These are phyloP conservation scores for Tipula lateralis DNA, from an alignment of 2,888 invertebrate species.

Conservation along the genomic window DNA sequence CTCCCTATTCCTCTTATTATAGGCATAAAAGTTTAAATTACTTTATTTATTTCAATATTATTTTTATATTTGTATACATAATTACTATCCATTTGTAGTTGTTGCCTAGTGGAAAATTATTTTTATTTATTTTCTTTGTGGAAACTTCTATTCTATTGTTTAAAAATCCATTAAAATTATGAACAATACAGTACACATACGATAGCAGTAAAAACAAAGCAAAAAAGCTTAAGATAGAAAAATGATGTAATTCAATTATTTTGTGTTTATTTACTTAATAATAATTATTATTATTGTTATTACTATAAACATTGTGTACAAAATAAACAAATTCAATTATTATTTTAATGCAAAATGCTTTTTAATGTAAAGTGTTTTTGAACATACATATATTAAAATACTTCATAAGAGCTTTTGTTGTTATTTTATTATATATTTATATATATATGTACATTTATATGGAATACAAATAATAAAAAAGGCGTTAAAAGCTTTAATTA, in stretches of 20 bases:
- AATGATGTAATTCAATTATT: not conserved
- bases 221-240: not conserved
- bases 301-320: not conserved
- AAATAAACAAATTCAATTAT: not conserved
- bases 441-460: not conserved
- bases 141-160: not conserved
- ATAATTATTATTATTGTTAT: not conserved
- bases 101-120: not conserved
- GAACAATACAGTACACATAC: not conserved
- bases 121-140: not conserved
- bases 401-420: too few relatives aligned
- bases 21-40: not conserved
- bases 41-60: not conserved
- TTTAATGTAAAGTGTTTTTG: slow-evolving; percentile 11
- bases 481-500: not conserved
- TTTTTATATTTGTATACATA: not conserved
- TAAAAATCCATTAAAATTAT: not conserved
- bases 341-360: not conserved
- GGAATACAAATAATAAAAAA: not conserved
- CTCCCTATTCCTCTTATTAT: too few relatives aligned
- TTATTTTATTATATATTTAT: too few relatives aligned
- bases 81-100: not conserved
- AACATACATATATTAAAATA: too few relatives aligned
- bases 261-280: not conserved
- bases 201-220: not conserved